Base-by-base conservation (phyloP, 2,888 invertebrate species). In the Sarcophaga caerulescens region DNA sequence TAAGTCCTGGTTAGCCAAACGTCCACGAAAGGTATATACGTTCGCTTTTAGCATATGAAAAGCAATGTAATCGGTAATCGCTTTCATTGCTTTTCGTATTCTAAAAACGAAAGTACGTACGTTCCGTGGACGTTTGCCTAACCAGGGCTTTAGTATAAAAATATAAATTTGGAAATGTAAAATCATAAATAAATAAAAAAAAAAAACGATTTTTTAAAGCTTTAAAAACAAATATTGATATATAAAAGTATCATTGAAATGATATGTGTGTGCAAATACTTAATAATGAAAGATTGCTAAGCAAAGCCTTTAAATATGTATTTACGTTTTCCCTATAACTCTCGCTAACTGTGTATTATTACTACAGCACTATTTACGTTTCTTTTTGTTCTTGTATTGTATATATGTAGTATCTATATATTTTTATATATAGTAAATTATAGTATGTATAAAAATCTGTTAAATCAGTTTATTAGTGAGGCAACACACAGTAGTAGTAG, bases 211-310 rank as follows among this genome's bases (percentile, higher is more conserved):
- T 68, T 68, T 81, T 81, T 70, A 86, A 86, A 86, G 81, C 66
- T 81, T 78, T 78, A 81, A 60, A 60, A 83, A 86, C 57, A 75
- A 62, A 59, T 23, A 77, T 76, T 85, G 59, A 71, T 77, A 74
- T 75, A 83, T 4, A 52, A 52, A 77, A 81, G 44, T 78, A 84
- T 75, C 66, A 78, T 75, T 83, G 84, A 86, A 86, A 84, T 84
- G 84, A 86, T 86, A 86, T 86, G 86, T 85, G 71, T 79, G 69
- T 84, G 78, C 71, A 84, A 86, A 81, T 84, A 84, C 78, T 79
- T 84, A 78, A 76, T 76, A 76, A 81, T 79, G 69, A 79, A 44
- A 65, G 59, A 70, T 86, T 86, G 86, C 86, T 86, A 86, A 86
- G 86, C 86, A 86, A 86, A 81, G 74, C 81, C 74, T 74, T 81